phyloP scores from a whole-genome alignment of 2,888 invertebrate species.

The Mamestra brassicae region DNA sequence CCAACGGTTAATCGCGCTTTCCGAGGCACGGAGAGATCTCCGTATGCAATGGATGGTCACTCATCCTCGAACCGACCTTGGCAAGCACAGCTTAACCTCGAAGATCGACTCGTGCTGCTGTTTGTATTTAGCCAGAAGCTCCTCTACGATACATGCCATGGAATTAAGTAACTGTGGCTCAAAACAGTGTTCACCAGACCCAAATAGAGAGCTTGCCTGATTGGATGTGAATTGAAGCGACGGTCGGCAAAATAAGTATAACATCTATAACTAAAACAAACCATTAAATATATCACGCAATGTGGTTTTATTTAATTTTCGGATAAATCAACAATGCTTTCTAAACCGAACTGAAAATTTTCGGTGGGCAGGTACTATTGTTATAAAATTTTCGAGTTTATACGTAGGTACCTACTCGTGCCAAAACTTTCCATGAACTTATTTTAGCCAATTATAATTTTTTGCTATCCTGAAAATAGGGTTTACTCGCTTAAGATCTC shows the following conservation, averaged over 20 bases:
- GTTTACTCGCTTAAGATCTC: too few relatives aligned
- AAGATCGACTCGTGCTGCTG: too few relatives aligned
- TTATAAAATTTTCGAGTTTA: not conserved
- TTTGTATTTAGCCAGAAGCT: too few relatives aligned
- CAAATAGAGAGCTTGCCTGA: slow-evolving; percentile 35
- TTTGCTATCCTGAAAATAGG: slow-evolving; percentile 1
- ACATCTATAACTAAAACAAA: slow-evolving; percentile 14
- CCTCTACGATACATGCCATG: slow-evolving; percentile 13
- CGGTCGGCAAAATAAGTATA: slow-evolving; percentile 12
- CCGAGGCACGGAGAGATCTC: too few relatives aligned
- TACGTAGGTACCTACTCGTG: not conserved
- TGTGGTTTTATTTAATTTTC: slow-evolving; percentile 30
- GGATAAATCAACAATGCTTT: slow-evolving; percentile 1
- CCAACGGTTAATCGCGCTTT: too few relatives aligned
- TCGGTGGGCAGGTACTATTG: not conserved
- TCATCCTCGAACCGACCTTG: too few relatives aligned
- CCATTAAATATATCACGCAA: not conserved
- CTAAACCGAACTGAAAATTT: slow-evolving; percentile 10
- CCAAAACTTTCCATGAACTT: not conserved
- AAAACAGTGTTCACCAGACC: slow-evolving; percentile 12
- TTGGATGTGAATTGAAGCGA: slow-evolving; percentile 27
- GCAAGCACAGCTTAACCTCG: too few relatives aligned
- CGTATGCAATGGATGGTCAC: too few relatives aligned
- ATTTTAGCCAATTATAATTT: slow-evolving; percentile 6
- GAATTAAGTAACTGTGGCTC: slow-evolving; percentile 20